These are phyloP conservation scores for Eupithecia insigniata DNA, from an alignment of 2,888 invertebrate species.

Conservation along the genomic window DNA sequence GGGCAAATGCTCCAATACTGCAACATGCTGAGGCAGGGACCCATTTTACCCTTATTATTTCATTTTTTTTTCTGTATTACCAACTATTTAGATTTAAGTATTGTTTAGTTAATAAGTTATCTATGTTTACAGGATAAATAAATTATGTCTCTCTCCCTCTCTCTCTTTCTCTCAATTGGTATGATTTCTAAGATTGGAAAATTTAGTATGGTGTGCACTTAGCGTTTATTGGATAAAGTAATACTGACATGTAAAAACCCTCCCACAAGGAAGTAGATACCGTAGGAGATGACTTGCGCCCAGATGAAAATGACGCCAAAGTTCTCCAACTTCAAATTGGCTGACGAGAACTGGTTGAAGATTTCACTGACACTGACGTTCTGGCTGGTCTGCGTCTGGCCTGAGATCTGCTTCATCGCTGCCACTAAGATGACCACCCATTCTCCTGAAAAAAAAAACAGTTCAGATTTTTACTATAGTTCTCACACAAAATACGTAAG, in stretches of 20 bases:
- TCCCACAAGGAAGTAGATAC: conserved; percentile 86
- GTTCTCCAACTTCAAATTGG: conserved; percentile 81
- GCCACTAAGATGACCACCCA: conserved; percentile 87
- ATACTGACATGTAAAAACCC: conserved; percentile 87
- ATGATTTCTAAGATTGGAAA: not conserved
- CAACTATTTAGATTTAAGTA: no score
- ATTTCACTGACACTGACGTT: conserved; percentile 70
- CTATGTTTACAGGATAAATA: no score
- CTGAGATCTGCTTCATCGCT: conserved; percentile 83
- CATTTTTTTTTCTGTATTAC: no score
- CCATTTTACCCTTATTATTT: no score
- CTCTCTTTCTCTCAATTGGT: no score
- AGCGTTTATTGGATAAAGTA: not conserved
- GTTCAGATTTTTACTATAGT: not conserved
- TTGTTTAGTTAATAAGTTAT: no score
- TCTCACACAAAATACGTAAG: no score
- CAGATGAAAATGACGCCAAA: conserved; percentile 76
- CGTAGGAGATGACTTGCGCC: conserved; percentile 82
- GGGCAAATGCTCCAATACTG: no score
- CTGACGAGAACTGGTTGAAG: conserved; percentile 71
- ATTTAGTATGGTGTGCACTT: not conserved
- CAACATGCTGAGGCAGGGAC: no score
- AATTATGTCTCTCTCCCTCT: no score
- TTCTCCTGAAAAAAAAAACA: conserved; percentile 81
- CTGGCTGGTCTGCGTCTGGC: conserved; percentile 66